These are phyloP conservation scores for Paralichthys olivaceus DNA, from an alignment of 2,113 vertebrate species.

Conservation along the genomic window DNA sequence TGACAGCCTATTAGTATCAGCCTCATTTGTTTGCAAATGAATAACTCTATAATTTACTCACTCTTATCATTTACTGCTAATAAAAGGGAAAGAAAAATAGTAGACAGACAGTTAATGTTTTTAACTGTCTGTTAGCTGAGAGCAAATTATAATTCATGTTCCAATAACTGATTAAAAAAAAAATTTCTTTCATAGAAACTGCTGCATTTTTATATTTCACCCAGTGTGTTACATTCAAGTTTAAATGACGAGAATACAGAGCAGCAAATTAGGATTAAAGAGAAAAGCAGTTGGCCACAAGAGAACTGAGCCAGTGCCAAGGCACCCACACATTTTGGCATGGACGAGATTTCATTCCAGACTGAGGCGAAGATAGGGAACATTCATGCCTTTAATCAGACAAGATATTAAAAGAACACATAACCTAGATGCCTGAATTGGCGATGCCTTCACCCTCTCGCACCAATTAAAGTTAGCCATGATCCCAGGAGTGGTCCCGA, in stretches of 20 bases:
- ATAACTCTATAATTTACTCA: too few species aligned
- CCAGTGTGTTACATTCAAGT: slow-evolving; percentile 41
- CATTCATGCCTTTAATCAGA: slow-evolving; percentile 47
- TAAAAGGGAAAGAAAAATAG: too few species aligned
- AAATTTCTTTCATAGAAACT: slow-evolving; percentile 13
- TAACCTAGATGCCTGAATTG: slow-evolving; percentile 13
- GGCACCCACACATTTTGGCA: slow-evolving; percentile 66
- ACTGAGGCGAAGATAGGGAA: slow-evolving; percentile 39
- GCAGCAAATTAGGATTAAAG: slow-evolving; percentile 58
- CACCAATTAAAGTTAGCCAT: slow-evolving; percentile 26
- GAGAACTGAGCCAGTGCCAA: slow-evolving; percentile 66
- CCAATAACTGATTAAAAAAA: slow-evolving; percentile 21
- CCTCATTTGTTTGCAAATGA: too few species aligned
- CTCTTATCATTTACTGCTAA: too few species aligned
- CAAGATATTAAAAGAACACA: slow-evolving; percentile 43
- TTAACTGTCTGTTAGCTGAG: too few species aligned
- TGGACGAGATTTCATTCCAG: slow-evolving; percentile 38
- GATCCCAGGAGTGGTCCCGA: neutral
- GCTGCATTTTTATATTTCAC: neutral
- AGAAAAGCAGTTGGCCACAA: slow-evolving; percentile 68
- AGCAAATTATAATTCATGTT: too few species aligned
- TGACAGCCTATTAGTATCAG: too few species aligned
- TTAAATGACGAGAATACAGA: slow-evolving; percentile 52
- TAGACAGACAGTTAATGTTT: too few species aligned
- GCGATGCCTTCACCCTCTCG: neutral